Conservation (phyloP, 2,113 vertebrate genomes). For the Carollia perspicillata region DNA sequence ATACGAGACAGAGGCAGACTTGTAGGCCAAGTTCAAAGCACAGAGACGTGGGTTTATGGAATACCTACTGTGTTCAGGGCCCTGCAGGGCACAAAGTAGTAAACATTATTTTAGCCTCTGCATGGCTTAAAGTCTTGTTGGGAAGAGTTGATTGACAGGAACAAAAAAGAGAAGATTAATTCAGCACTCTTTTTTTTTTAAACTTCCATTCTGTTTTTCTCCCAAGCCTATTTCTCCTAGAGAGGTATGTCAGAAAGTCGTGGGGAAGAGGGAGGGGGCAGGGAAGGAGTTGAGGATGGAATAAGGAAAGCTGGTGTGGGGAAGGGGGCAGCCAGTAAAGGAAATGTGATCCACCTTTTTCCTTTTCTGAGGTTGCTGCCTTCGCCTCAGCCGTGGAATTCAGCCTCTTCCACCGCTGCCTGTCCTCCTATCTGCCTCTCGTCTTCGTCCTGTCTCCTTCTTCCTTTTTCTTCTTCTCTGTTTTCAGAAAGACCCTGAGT, state of each 20-base stretch:
- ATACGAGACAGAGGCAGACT: background rate
- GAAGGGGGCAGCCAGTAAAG: accelerated
- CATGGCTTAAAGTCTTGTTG: background rate
- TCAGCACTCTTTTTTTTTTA: background rate
- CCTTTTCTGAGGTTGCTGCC: no score
- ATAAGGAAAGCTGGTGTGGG: background rate
- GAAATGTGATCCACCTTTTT: background rate
- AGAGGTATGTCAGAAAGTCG: background rate
- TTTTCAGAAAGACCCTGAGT: background rate
- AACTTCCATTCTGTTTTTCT: background rate
- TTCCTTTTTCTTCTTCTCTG: background rate
- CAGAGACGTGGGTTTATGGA: background rate
- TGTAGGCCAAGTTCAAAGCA: background rate
- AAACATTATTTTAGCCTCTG: background rate
- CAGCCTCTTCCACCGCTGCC: background rate
- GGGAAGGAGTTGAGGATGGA: background rate
- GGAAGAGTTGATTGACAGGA: background rate
- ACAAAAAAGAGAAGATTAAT: background rate
- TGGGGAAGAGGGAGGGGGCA: background rate
- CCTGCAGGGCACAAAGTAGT: background rate
- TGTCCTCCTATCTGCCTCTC: background rate
- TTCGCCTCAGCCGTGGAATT: background rate
- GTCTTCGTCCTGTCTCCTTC: background rate
- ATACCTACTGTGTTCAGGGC: background rate
- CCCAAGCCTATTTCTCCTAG: background rate